phyloP scores from a whole-genome alignment of 2,113 vertebrate species.

The Nanorana parkeri region DNA sequence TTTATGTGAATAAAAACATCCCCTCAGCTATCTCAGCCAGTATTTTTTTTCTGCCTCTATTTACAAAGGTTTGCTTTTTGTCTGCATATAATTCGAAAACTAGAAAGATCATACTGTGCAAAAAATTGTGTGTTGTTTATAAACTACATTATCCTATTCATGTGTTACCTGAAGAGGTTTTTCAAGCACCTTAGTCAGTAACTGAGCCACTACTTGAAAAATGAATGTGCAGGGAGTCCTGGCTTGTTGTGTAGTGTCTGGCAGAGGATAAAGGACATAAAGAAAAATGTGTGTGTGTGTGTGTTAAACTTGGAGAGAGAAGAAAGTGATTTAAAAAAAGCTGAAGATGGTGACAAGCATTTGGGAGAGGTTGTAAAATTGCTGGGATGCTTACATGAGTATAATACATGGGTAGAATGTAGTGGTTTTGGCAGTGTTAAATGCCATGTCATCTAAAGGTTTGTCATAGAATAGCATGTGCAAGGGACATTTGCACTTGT shows the following conservation, averaged over 20 bases:
- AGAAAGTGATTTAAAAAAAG: conserved; percentile 24
- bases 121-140: not conserved
- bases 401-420: not conserved
- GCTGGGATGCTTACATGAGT: not conserved
- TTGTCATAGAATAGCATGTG: not conserved
- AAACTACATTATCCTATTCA: not conserved
- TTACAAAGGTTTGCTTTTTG: too few relatives aligned
- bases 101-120: not conserved
- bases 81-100: too few relatives aligned
- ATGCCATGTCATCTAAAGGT: not conserved
- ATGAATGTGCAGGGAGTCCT: conserved; percentile 24
- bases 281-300: conserved; percentile 21
- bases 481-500: too few relatives aligned
- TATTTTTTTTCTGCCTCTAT: too few relatives aligned
- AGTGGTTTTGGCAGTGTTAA: not conserved
- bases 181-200: conserved; percentile 14
- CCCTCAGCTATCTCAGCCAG: too few relatives aligned
- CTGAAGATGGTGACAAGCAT: conserved; percentile 18
- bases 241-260: conserved; percentile 13
- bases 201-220: conserved; percentile 20
- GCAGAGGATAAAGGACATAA: conserved; percentile 23
- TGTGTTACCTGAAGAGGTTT: not conserved
- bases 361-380: not conserved
- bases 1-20: too few relatives aligned
- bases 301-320: conserved; percentile 24